A percentile compares a stretch with the other conserved stretches of the same genome.
phyloP scores from a whole-genome alignment of 1,140 invertebrate species.

The Ostrea denselamellosa region DNA sequence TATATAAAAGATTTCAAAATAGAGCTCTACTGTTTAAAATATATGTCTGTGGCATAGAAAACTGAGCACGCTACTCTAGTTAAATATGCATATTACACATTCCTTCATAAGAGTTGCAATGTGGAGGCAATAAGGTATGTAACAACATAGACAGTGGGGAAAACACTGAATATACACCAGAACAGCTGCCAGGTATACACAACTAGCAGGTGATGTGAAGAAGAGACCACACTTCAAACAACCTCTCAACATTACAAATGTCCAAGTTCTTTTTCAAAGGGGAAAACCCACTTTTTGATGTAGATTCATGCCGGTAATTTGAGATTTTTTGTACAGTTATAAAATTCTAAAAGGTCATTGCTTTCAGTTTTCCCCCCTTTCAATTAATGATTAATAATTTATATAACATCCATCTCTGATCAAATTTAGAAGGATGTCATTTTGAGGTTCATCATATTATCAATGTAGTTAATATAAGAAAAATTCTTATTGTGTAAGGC shows the following conservation, averaged over 20 bases:
- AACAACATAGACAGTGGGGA: slow-evolving; percentile 7
- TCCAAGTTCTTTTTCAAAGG: not conserved
- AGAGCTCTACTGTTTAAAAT: too few relatives aligned
- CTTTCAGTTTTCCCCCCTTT: not conserved
- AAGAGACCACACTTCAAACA: slow-evolving; percentile 22
- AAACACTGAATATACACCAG: not conserved
- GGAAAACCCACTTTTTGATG: not conserved
- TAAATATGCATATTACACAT: slow-evolving; percentile 34
- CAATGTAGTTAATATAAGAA: not conserved
- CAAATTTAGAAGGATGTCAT: not conserved
- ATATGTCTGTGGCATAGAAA: too few relatives aligned
- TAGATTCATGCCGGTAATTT: not conserved
- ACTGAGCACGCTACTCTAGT: not conserved
- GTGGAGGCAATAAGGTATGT: not conserved
- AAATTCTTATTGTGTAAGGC: not conserved
- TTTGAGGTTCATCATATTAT: not conserved
- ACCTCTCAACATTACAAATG: not conserved
- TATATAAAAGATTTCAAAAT: too few relatives aligned
- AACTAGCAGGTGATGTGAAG: slow-evolving; percentile 6
- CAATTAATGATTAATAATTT: too few relatives aligned
- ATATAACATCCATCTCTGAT: too few relatives aligned
- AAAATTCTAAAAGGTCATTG: not conserved
- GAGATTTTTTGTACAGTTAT: not conserved
- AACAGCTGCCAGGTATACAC: slow-evolving; percentile 16
- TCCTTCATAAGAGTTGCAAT: slow-evolving; percentile 1